Conservation (phyloP, 2,113 vertebrate genomes). For the Acinonyx jubatus region DNA sequence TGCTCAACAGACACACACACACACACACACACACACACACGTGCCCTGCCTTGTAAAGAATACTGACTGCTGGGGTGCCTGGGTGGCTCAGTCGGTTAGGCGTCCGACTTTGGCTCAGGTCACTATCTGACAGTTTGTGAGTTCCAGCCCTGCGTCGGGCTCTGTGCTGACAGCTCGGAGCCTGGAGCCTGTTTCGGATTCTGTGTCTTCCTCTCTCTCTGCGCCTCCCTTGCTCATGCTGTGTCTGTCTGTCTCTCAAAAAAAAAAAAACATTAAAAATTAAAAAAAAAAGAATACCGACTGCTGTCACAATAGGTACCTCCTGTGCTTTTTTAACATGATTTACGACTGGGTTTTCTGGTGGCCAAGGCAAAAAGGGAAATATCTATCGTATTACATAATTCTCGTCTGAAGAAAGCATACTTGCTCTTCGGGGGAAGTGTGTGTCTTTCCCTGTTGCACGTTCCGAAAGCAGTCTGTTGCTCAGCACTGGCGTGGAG, state of each 20-base stretch:
- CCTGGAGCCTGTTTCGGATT: too few species aligned
- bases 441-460: not conserved
- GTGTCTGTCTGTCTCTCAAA: too few species aligned
- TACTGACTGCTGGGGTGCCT: not conserved
- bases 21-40: too few species aligned
- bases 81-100: too few species aligned
- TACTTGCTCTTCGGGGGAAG: not conserved
- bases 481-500: too few species aligned
- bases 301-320: not conserved
- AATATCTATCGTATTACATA: accelerated
- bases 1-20: not conserved
- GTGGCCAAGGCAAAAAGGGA: not conserved
- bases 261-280: too few species aligned
- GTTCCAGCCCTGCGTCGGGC: too few species aligned
- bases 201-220: too few species aligned
- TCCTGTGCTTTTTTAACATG: not conserved
- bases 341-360: not conserved
- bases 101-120: too few species aligned
- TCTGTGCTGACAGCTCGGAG: too few species aligned
- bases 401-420: not conserved
- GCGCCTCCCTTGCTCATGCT: too few species aligned
- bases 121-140: too few species aligned
- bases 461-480: not conserved
- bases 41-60: accelerated
- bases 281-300: not conserved